These are phyloP conservation scores for Nesidiocoris tenuis DNA, from an alignment of 2,888 invertebrate genomes.

Conservation along the genomic window DNA sequence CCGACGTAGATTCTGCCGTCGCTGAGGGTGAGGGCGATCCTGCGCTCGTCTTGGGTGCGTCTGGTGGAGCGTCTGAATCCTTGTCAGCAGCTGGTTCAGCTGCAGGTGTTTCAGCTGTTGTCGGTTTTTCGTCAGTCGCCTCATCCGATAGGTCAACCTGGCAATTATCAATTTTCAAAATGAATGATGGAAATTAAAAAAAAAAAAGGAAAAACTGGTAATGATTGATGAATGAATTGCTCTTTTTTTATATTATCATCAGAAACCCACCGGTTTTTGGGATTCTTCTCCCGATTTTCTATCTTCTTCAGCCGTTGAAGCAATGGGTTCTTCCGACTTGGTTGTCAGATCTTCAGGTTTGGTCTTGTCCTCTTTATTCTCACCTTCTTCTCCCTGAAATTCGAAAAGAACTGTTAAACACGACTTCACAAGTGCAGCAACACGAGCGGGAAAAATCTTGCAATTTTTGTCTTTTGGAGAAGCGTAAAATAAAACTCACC, in stretches of 20 bases:
- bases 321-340: slow-evolving; percentile 52
- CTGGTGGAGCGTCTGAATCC: neutral
- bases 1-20: neutral
- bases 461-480: too few relatives aligned
- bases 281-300: slow-evolving; percentile 49
- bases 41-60: neutral
- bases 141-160: slow-evolving; percentile 19
- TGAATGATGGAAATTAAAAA: too few relatives aligned
- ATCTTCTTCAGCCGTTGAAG: slow-evolving; percentile 33
- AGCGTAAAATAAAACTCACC: too few relatives aligned
- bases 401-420: neutral
- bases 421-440: too few relatives aligned
- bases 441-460: too few relatives aligned
- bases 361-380: slow-evolving; percentile 50
- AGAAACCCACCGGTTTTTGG: slow-evolving; percentile 50
- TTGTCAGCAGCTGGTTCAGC: slow-evolving; percentile 46
- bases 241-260: too few relatives aligned
- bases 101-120: slow-evolving; percentile 44
- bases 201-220: too few relatives aligned
- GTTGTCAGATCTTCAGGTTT: slow-evolving; percentile 55
- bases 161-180: neutral
- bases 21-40: neutral
- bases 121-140: slow-evolving; percentile 1
- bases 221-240: too few relatives aligned
- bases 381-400: slow-evolving; percentile 19